phyloP scores from a whole-genome alignment of 23 tunicate genomes.

The Trididemnum clinides region DNA sequence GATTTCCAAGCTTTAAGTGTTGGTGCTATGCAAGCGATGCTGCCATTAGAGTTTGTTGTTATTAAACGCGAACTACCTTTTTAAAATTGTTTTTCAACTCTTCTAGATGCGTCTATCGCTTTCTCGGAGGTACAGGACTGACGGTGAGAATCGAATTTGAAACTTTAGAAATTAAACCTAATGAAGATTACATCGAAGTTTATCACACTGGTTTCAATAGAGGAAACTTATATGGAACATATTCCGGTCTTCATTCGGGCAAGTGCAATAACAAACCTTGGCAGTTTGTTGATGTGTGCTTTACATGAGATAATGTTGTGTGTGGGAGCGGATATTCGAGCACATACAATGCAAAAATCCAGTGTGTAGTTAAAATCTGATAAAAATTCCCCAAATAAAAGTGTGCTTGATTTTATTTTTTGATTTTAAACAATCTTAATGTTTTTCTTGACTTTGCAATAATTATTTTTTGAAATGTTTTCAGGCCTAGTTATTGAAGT shows the following conservation, averaged over 20 bases:
- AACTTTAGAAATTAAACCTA: constrained; percentile 43
- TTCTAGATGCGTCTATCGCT: constrained; percentile 67
- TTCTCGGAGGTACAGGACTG: constrained; percentile 72
- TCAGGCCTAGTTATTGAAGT: not conserved
- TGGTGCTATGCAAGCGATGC: no score
- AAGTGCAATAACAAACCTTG: not conserved
- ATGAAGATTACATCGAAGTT: not conserved
- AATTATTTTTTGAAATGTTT: no score
- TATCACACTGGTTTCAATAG: not conserved
- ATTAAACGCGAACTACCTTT: no score
- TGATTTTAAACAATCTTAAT: no score
- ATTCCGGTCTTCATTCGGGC: not conserved
- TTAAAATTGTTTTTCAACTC: no score
- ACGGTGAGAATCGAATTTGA: constrained; percentile 51
- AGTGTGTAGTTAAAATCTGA: no score
- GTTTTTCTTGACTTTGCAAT: no score
- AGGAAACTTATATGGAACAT: not conserved
- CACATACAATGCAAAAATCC: not conserved
- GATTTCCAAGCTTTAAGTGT: no score
- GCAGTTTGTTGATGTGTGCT: not conserved
- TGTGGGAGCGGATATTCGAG: not conserved
- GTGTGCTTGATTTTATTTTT: no score
- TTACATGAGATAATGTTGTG: not conserved
- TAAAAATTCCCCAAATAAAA: no score
- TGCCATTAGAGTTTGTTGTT: no score